These are phyloP conservation scores for Vicugna pacos DNA, from an alignment of 2,113 vertebrate species.

Conservation along the genomic window DNA sequence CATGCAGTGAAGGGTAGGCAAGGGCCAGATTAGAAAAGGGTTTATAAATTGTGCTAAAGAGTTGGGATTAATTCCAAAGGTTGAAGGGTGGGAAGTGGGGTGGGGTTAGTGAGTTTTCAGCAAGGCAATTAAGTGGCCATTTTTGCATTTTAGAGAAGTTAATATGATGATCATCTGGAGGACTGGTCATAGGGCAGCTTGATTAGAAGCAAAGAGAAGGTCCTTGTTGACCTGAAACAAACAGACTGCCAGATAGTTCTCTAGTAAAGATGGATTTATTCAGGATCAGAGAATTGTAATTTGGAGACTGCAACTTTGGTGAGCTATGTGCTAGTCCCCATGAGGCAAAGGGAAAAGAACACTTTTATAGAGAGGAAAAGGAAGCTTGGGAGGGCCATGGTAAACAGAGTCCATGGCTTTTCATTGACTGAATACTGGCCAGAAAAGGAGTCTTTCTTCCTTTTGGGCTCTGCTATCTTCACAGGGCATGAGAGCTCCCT, in stretches of 20 bases:
- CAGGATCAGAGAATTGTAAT: not conserved
- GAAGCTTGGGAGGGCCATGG: not conserved
- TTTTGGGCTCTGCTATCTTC: not conserved
- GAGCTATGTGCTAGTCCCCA: not conserved
- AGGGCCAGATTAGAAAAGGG: not conserved
- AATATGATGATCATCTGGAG: not conserved
- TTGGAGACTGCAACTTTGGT: not conserved
- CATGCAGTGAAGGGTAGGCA: not conserved
- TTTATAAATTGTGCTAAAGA: not conserved
- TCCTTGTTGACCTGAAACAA: not conserved
- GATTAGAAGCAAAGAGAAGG: not conserved
- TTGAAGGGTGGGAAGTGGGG: too few relatives aligned
- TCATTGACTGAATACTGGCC: not conserved
- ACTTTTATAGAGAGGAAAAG: not conserved
- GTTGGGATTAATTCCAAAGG: not conserved
- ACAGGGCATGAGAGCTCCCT: not conserved
- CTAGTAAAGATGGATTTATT: not conserved
- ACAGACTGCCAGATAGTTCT: not conserved
- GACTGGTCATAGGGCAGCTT: not conserved
- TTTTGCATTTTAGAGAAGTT: not conserved
- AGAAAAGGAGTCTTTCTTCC: not conserved
- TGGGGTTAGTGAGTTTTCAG: not conserved
- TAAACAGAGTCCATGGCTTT: not conserved
- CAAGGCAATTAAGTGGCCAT: not conserved
- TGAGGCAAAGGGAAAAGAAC: not conserved